Base-by-base conservation (phyloP, 1,140 invertebrate genomes). In the Mercenaria mercenaria region DNA sequence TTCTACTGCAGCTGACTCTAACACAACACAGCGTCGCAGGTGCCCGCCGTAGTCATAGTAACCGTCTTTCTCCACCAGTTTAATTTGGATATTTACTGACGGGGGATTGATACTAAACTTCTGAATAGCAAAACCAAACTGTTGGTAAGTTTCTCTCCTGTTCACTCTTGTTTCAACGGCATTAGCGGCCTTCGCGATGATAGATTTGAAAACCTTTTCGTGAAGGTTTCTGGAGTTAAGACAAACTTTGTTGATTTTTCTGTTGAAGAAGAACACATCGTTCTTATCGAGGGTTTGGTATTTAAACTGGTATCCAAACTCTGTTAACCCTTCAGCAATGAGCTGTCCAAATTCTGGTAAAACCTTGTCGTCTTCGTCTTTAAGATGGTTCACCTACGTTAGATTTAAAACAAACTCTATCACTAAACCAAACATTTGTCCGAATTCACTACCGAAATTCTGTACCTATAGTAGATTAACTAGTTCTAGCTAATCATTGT, bases 131-230 rank as follows among this genome's bases (percentile, higher is more conserved):
- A 56, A 56, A 56, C 3, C 10, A 56, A 56, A 56, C 52, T n/a
- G 8, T 56, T 15, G 15, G 4, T n/a, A 4, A 56, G 23, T 23
- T 11, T 56, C 20, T 15, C 8, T 3, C 3, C 8, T 56, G 23
- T 56, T 52, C 8, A 81, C 32, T 34, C 50, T 47, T 34, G 56
- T 32, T 29, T 81, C 34, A 34, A 81, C 26, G 11, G 15, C 8
- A 29, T 81, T 34, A 59, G 41, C 20, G 6, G 77, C 50, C n/a
- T 39, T 81, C n/a, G 26, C 34, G n/a, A 81, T 34, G 32, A 81
- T 52, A 2, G 77, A 81, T 39, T 81, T 39, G 56, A 81, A 81
- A 26, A 81, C 77, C 15, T 34, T 34, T 61, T 56, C n/a, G 23
- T 81, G 77, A 8, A 81, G 32, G 34, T 59, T 81, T 26, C 56